A percentile compares a stretch with the other conserved stretches of the same genome.
Conservation (phyloP, 2,113 vertebrate species). For the Mobula hypostoma region DNA sequence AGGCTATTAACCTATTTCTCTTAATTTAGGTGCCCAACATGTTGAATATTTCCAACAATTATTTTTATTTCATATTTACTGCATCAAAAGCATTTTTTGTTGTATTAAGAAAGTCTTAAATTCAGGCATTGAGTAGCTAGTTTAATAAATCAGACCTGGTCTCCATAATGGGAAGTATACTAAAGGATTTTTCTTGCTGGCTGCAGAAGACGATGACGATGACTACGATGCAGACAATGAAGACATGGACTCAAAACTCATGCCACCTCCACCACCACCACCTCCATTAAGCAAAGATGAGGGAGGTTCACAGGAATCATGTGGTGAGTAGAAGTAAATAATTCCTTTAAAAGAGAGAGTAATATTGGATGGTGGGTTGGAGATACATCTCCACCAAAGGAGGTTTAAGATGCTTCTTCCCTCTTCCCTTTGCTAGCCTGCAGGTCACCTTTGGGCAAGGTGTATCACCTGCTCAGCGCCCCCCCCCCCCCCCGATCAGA, state of each 20-base stretch:
- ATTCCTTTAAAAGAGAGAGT: background rate
- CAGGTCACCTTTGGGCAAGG: too few species aligned
- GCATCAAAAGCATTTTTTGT: too few species aligned
- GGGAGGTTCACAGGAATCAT: constrained; percentile 54
- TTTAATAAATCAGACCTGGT: background rate
- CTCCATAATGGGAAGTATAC: background rate
- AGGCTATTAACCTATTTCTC: too few species aligned
- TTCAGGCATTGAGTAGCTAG: background rate
- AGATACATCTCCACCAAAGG: too few species aligned
- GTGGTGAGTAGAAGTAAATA: constrained; percentile 55
- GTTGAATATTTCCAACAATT: too few species aligned
- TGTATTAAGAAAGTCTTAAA: background rate
- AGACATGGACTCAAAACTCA: constrained; percentile 91
- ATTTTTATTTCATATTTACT: too few species aligned
- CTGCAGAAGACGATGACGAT: constrained; percentile 65
- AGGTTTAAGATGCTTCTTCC: too few species aligned
- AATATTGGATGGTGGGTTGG: too few species aligned
- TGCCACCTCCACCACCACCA: constrained; percentile 90
- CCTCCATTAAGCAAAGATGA: constrained; percentile 78
- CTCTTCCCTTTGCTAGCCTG: too few species aligned
- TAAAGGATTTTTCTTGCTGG: background rate
- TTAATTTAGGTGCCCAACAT: too few species aligned
- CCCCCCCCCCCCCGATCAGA: too few species aligned
- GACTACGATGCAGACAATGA: constrained; percentile 96
- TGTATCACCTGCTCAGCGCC: too few species aligned